These are phyloP conservation scores for Pachycephus smyrnensis DNA, from an alignment of 2,888 invertebrate species.

Conservation along the genomic window DNA sequence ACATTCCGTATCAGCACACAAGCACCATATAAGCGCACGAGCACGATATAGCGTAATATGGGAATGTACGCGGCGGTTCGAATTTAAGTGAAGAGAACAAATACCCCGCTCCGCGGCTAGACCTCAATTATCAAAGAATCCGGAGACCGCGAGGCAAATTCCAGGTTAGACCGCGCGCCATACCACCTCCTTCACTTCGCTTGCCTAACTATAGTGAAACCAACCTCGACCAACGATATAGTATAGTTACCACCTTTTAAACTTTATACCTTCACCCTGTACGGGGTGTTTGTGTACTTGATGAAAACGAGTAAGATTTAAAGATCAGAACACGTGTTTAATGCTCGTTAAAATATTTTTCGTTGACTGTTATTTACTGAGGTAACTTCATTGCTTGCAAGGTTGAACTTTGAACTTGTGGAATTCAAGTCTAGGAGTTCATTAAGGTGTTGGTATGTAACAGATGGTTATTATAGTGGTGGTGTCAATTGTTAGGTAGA, in stretches of 20 bases:
- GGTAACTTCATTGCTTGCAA: not conserved
- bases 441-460: not conserved
- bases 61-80: conserved; percentile 41
- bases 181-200: not conserved
- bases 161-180: not conserved
- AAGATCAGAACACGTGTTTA: not conserved
- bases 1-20: conserved; percentile 36
- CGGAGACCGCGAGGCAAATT: conserved; percentile 16
- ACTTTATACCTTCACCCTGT: not conserved
- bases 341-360: not conserved
- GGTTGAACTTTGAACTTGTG: not conserved
- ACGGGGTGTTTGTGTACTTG: not conserved
- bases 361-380: not conserved
- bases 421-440: not conserved
- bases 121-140: conserved; percentile 55
- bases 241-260: not conserved
- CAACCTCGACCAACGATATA: not conserved
- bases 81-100: conserved; percentile 52
- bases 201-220: not conserved
- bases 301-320: not conserved
- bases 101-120: conserved; percentile 37
- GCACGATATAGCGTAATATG: conserved; percentile 50
- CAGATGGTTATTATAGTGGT: not conserved
- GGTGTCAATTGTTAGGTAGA: not conserved
- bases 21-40: conserved; percentile 22